phyloP scores from a whole-genome alignment of 2,113 vertebrate species.

The Tychaedon coryphoeus region DNA sequence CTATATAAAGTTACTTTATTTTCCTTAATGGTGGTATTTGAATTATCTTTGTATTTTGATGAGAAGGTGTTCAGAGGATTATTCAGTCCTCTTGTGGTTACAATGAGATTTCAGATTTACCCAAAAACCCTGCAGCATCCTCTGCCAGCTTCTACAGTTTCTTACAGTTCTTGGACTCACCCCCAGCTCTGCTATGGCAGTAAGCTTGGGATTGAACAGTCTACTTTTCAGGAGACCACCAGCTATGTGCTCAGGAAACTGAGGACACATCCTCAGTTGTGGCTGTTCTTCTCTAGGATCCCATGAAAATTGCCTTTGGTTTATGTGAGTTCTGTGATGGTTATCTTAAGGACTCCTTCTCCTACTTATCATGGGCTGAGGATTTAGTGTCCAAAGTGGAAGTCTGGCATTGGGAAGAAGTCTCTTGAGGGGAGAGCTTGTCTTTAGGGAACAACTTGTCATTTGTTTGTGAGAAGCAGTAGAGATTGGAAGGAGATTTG shows the following conservation, averaged over 20 bases:
- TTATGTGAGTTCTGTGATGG: background rate
- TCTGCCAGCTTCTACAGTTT: background rate
- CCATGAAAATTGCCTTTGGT: background rate
- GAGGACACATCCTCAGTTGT: background rate
- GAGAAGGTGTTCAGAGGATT: background rate
- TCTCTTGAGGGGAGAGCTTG: background rate
- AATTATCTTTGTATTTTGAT: background rate
- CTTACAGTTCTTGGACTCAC: accelerated
- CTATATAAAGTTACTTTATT: background rate
- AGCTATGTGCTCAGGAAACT: background rate
- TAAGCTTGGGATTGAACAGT: background rate
- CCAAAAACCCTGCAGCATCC: background rate
- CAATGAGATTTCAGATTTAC: background rate
- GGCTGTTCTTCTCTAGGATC: background rate
- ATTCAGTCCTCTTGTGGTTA: background rate
- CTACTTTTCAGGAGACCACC: background rate
- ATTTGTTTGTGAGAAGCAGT: background rate
- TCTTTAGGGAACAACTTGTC: background rate
- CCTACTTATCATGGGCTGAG: background rate
- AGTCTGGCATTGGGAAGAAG: background rate
- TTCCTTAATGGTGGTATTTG: background rate
- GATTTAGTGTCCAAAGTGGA: background rate
- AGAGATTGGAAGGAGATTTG: background rate
- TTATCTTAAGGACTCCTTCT: background rate
- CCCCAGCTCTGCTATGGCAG: background rate